Evolutionary conservation across 2,888 invertebrate genomes (phyloP), one percentile per base, ranked within the genome.

Genomic region (Neuroscelio doddi): DNA sequence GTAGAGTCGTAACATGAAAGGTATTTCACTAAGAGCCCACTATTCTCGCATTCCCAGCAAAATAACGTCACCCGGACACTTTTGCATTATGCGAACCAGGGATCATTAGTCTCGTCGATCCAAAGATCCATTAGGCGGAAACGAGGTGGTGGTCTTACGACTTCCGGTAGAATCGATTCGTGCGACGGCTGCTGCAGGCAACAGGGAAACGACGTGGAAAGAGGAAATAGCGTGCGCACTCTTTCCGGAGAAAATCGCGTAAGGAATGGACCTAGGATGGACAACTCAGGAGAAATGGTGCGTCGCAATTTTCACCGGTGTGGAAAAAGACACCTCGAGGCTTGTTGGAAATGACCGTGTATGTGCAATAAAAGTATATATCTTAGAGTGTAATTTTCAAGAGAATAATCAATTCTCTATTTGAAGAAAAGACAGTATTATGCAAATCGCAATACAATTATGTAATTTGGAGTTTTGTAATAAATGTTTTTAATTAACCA

Each of bases 81-180:
- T 52, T 26, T 50, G 41, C 57, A 56, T 66, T 56, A 57, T 53
- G 46, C 50, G 61, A 58, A n/a, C 47, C 39, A 53, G 46, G 45
- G 52, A 59, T 56, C 59, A 63, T 63, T 64, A 56, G 56, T 67
- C 56, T 42, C 45, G 56, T 42, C 61, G 68, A 64, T 57, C 64
- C 47, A 32, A 57, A 55, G 51, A 68, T 67, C 67, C 67, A 67
- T 67, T 67, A 67, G 45, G 51, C 44, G 63, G 55, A 67, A 66
- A 67, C 58, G 63, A 52, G 63, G 56, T 57, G 42, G 56, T 34
- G 63, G 50, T 64, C 45, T 59, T 64, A 59, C 63, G 59, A 67
- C 55, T 63, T 67, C 63, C 63, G 56, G 27, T 47, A 45, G 42
- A 52, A 67, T 67, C 63, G 67, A 64, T 67, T 52, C 51, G 51